These are phyloP conservation scores for Strigamia maritima DNA, from an alignment of 2,888 invertebrate species.

Conservation along the genomic window DNA sequence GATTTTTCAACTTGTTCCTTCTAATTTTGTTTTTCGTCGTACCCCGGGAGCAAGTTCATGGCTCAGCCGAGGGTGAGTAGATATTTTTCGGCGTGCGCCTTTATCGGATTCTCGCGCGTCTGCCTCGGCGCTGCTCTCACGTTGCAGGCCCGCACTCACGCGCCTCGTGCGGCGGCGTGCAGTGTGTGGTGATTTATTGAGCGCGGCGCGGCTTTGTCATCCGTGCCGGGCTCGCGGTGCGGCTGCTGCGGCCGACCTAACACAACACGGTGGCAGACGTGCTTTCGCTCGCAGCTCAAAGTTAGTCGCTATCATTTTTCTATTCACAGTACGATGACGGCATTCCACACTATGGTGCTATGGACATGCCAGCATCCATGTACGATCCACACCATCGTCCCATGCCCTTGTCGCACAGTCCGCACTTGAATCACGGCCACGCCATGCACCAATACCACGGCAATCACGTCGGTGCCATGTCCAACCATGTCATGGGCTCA, in stretches of 20 bases:
- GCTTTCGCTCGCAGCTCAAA: not conserved
- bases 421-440: conserved; percentile 67
- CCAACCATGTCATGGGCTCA: conserved; percentile 56
- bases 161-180: conserved; percentile 28
- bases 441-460: conserved; percentile 64
- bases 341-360: conserved; percentile 74
- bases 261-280: conserved; percentile 12
- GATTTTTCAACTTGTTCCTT: not conserved
- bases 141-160: conserved; percentile 28
- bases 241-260: conserved; percentile 33
- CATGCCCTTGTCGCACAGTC: conserved; percentile 63
- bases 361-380: conserved; percentile 67
- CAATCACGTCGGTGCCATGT: conserved; percentile 71
- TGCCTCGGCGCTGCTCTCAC: conserved; percentile 25
- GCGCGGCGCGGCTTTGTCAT: conserved; percentile 28
- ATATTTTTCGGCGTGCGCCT: conserved; percentile 10
- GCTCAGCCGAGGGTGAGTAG: conserved; percentile 79
- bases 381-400: conserved; percentile 69
- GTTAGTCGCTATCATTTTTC: conserved; percentile 35
- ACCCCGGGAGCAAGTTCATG: conserved; percentile 60
- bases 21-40: not conserved
- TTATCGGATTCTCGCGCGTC: conserved; percentile 18
- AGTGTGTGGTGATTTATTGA: conserved; percentile 16
- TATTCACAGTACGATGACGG: conserved; percentile 88
- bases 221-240: conserved; percentile 13